Evolutionary conservation across 2,888 invertebrate genomes (phyloP).

Genomic region (Drosophila austrosaltans): DNA sequence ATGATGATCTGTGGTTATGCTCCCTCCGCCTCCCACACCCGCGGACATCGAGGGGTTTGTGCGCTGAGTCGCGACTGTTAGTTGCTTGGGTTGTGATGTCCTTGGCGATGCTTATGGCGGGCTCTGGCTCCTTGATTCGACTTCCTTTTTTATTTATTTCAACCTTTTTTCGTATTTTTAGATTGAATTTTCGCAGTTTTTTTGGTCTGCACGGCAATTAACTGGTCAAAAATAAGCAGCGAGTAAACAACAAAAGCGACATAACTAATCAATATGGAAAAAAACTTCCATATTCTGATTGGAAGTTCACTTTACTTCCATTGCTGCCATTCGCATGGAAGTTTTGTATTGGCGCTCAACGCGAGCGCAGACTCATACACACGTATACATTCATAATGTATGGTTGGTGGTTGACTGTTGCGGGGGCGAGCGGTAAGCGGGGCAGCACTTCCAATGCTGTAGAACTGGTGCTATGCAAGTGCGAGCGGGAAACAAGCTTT

Average conservation of each 20-base stretch:
- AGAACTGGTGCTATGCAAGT: conserved; percentile 1
- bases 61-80: conserved; percentile 69
- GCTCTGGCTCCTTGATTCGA: conserved; percentile 1
- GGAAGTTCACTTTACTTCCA: conserved; percentile 52
- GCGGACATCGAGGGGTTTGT: conserved; percentile 80
- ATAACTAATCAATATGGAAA: conserved; percentile 83
- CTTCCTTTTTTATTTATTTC: conserved; percentile 36
- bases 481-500: conserved; percentile 2
- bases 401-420: background rate
- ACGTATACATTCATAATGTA: background rate
- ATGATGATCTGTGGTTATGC: conserved; percentile 82
- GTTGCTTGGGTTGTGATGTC: conserved; percentile 30
- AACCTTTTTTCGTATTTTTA: background rate
- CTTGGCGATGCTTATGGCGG: conserved; percentile 14
- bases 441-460: background rate
- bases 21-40: conserved; percentile 82
- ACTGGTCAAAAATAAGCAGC: conserved; percentile 77
- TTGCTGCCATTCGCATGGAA: conserved; percentile 9
- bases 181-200: background rate
- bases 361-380: conserved; percentile 5
- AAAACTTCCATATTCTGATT: conserved; percentile 77
- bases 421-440: background rate
- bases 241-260: conserved; percentile 83
- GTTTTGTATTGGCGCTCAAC: conserved; percentile 7
- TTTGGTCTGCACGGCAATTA: conserved; percentile 62